phyloP scores from a whole-genome alignment of 2,797 vertebrate species.

The Tarsius wallacei region DNA sequence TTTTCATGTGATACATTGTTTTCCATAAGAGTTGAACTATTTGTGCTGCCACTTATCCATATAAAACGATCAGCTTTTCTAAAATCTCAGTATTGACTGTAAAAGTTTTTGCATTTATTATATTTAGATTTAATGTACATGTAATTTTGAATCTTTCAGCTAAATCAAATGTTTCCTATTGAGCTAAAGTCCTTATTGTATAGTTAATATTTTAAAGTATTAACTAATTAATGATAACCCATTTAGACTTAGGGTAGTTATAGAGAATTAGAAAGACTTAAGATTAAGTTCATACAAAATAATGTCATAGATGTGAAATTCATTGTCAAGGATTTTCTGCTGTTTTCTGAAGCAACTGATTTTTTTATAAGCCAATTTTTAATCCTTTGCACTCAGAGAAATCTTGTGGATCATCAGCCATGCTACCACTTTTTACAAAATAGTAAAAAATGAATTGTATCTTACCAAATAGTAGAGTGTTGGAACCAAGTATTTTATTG shows the following conservation, averaged over 20 bases:
- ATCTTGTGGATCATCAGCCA: too few relatives aligned
- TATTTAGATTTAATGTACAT: slow-evolving; percentile 10
- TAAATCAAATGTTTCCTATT: slow-evolving; percentile 16
- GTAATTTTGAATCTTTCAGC: slow-evolving; percentile 41
- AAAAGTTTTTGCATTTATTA: background rate
- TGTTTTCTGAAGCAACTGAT: slow-evolving; percentile 38
- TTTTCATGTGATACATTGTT: background rate
- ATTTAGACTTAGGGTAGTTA: slow-evolving; percentile 35
- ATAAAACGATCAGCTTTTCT: slow-evolving; percentile 2
- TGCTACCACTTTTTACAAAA: too few relatives aligned
- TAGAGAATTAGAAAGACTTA: background rate
- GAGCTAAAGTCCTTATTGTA: slow-evolving; percentile 1
- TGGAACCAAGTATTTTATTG: too few relatives aligned
- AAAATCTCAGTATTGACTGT: background rate
- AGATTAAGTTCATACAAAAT: background rate
- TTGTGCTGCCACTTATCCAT: slow-evolving; percentile 3
- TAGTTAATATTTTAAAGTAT: slow-evolving; percentile 34
- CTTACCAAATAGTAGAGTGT: too few relatives aligned
- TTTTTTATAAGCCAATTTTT: slow-evolving; percentile 45
- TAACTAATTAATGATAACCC: background rate
- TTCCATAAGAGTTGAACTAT: slow-evolving; percentile 31
- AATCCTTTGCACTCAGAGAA: background rate
- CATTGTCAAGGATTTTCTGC: slow-evolving; percentile 6
- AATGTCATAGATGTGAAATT: slow-evolving; percentile 27
- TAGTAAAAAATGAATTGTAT: too few relatives aligned